phyloP scores from a whole-genome alignment of 2,888 invertebrate species.

The Xestia xanthographa region DNA sequence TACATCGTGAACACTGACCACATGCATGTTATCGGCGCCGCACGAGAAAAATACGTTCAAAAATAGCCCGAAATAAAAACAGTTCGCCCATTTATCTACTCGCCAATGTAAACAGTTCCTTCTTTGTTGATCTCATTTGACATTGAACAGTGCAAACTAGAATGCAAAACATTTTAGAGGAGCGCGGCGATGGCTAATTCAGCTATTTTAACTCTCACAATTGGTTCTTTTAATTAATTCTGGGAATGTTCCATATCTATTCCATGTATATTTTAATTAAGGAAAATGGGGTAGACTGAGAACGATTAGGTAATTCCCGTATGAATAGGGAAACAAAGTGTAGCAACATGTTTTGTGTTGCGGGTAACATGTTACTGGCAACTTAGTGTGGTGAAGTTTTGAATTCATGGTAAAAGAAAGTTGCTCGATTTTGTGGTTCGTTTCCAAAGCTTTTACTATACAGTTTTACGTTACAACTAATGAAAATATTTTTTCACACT shows the following conservation, averaged over 20 bases:
- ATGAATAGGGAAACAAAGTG: background rate
- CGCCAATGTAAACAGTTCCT: slow-evolving; percentile 40
- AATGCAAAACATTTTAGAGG: slow-evolving; percentile 6
- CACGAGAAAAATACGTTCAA: slow-evolving; percentile 18
- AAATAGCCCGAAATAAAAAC: slow-evolving; percentile 42
- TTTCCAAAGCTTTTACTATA: no score
- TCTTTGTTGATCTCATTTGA: slow-evolving; percentile 42
- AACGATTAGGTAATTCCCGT: background rate
- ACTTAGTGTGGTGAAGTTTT: background rate
- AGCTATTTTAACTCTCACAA: slow-evolving; percentile 33
- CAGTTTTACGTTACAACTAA: no score
- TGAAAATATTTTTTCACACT: no score
- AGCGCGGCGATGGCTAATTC: background rate
- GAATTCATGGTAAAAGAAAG: background rate
- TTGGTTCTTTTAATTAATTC: slow-evolving; percentile 35
- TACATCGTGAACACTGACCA: slow-evolving; percentile 1
- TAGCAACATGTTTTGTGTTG: background rate
- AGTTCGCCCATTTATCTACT: slow-evolving; percentile 10
- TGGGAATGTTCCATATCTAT: slow-evolving; percentile 17
- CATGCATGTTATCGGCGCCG: slow-evolving; percentile 2
- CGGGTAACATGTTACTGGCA: no score
- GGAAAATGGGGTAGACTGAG: background rate
- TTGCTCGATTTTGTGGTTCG: background rate
- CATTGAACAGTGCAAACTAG: slow-evolving; percentile 38
- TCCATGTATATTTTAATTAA: slow-evolving; percentile 30